Conservation (phyloP, 2,797 vertebrate genomes). For the Xenentodon cancila region DNA sequence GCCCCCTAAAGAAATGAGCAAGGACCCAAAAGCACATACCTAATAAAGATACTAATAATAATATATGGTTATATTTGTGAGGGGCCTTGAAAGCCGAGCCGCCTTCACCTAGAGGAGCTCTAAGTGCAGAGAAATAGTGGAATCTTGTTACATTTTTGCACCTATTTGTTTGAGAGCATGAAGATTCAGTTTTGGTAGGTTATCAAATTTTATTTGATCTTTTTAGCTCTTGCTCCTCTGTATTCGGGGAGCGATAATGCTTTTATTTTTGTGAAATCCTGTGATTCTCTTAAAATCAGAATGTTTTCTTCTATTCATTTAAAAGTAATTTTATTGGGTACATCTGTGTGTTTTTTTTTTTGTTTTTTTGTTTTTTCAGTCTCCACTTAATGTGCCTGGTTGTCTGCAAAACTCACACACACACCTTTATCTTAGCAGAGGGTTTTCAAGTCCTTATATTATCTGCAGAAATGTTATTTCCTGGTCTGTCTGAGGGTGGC, state of each 20-base stretch:
- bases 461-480: conserved; percentile 70
- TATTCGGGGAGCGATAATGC: not conserved
- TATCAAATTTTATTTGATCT: conserved; percentile 19
- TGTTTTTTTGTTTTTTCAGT: not conserved
- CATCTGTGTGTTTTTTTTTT: not conserved
- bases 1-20: conserved; percentile 77
- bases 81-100: conserved; percentile 57
- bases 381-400: conserved; percentile 7
- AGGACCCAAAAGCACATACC: conserved; percentile 81
- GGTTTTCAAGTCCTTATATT: conserved; percentile 36
- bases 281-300: conserved; percentile 1
- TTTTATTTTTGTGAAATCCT: not conserved
- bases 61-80: conserved; percentile 70
- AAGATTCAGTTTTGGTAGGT: conserved; percentile 23
- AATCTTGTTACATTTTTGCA: conserved; percentile 39
- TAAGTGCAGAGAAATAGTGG: conserved; percentile 26
- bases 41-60: conserved; percentile 82
- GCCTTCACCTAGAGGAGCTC: conserved; percentile 49
- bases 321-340: conserved; percentile 16
- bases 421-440: conserved; percentile 34
- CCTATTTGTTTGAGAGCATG: conserved; percentile 3
- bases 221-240: conserved; percentile 2
- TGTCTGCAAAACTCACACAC: conserved; percentile 7
- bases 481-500: conserved; percentile 62
- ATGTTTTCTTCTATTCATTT: not conserved